phyloP scores from a whole-genome alignment of 1,140 invertebrate genomes.

The Eulimnadia texana region DNA sequence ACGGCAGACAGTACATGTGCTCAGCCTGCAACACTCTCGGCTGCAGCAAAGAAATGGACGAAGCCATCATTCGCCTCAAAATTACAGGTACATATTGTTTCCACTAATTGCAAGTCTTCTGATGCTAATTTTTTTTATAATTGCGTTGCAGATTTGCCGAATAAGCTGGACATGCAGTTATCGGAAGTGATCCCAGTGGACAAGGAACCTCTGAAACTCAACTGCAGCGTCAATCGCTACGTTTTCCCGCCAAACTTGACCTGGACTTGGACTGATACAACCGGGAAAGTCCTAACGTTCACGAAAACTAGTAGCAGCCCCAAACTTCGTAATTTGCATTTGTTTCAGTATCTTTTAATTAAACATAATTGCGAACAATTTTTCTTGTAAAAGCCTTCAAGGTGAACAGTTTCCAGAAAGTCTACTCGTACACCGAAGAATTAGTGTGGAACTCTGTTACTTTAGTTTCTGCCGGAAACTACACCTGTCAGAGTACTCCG shows the following conservation, averaged over 20 bases:
- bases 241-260: not conserved
- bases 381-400: not conserved
- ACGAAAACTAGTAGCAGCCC: not conserved
- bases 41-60: not conserved
- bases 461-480: not conserved
- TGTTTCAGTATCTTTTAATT: not conserved
- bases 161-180: not conserved
- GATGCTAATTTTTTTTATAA: not conserved
- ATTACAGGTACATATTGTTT: not conserved
- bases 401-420: not conserved
- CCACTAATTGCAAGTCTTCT: not conserved
- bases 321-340: not conserved
- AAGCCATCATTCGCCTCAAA: not conserved
- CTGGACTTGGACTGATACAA: not conserved
- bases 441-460: not conserved
- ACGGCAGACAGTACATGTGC: not conserved
- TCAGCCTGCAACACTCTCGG: not conserved
- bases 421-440: not conserved
- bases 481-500: conserved; percentile 2
- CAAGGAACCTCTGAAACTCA: not conserved
- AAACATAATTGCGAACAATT: too few relatives aligned
- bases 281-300: not conserved
- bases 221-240: not conserved
- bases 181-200: not conserved
- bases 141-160: not conserved